Conservation (phyloP, 2,888 invertebrate species). For the Sceliomorpha sp. region DNA sequence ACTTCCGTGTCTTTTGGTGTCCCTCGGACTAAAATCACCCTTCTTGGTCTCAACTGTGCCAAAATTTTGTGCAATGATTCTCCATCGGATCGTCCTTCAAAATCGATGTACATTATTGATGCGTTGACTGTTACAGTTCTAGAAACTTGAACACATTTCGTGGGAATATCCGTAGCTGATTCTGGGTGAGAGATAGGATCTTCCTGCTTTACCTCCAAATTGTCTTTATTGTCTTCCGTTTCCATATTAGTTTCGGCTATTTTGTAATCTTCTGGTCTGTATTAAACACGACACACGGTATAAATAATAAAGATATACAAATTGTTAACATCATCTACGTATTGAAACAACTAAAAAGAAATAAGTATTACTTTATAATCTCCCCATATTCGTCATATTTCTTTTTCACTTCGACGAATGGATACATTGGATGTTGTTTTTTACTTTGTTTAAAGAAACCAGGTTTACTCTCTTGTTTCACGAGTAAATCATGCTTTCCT, state of each 20-base stretch:
- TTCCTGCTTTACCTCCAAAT: constrained; percentile 84
- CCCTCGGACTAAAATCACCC: constrained; percentile 88
- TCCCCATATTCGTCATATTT: constrained; percentile 98
- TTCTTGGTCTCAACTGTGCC: constrained; percentile 84
- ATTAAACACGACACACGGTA: constrained; percentile 3
- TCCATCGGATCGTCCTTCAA: constrained; percentile 96
- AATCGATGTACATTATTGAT: constrained; percentile 95
- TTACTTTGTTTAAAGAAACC: constrained; percentile 94
- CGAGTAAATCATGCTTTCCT: constrained; percentile 94
- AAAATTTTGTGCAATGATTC: constrained; percentile 88
- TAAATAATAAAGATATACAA: no score
- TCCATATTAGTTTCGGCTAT: constrained; percentile 87
- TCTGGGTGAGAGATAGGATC: constrained; percentile 81
- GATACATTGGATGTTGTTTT: constrained; percentile 98
- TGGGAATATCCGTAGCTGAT: constrained; percentile 88
- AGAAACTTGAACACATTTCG: constrained; percentile 90
- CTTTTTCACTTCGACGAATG: constrained; percentile 94
- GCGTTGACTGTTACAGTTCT: constrained; percentile 91
- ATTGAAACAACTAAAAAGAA: no score
- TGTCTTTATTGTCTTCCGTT: constrained; percentile 86
- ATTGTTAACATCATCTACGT: no score
- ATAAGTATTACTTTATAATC: constrained; percentile 91
- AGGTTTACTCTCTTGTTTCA: constrained; percentile 87
- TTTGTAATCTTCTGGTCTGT: constrained; percentile 93
- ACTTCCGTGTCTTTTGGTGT: constrained; percentile 85